Evolutionary conservation across 2,888 invertebrate genomes (phyloP).

Genomic region (Ectemnius lituratus): DNA sequence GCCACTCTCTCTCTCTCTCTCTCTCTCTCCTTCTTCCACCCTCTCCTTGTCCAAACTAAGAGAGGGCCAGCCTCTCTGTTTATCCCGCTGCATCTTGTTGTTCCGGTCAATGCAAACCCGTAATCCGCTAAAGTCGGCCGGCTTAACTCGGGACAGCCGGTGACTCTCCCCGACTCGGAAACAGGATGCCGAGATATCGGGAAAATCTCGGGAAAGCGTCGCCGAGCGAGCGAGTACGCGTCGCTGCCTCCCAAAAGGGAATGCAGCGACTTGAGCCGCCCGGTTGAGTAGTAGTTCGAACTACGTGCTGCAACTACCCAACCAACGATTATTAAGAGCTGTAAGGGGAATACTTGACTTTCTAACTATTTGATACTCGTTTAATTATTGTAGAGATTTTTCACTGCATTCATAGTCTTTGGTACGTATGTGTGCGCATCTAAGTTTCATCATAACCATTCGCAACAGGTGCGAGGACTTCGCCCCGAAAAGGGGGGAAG

Average conservation of each 20-base stretch:
- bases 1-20: background rate
- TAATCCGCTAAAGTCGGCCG: slow-evolving; percentile 9
- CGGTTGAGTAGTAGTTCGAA: background rate
- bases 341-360: background rate
- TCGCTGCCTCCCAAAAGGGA: background rate
- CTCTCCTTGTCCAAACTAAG: too few species aligned
- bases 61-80: background rate
- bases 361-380: background rate
- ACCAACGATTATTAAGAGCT: background rate
- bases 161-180: background rate
- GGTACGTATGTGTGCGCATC: too few species aligned
- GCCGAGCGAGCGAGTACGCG: background rate
- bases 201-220: slow-evolving; percentile 3
- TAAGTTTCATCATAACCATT: too few species aligned
- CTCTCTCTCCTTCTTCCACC: background rate
- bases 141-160: slow-evolving; percentile 4
- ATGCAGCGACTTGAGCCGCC: background rate
- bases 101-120: slow-evolving; percentile 5
- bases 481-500: too few species aligned
- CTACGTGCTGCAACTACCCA: background rate
- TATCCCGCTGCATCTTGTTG: slow-evolving; percentile 1
- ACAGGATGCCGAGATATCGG: slow-evolving; percentile 2
- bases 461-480: too few species aligned
- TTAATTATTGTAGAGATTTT: background rate
- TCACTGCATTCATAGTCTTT: too few species aligned